Evolutionary conservation across 1,140 invertebrate genomes (phyloP).

Genomic region (Drosophila biarmipes): DNA sequence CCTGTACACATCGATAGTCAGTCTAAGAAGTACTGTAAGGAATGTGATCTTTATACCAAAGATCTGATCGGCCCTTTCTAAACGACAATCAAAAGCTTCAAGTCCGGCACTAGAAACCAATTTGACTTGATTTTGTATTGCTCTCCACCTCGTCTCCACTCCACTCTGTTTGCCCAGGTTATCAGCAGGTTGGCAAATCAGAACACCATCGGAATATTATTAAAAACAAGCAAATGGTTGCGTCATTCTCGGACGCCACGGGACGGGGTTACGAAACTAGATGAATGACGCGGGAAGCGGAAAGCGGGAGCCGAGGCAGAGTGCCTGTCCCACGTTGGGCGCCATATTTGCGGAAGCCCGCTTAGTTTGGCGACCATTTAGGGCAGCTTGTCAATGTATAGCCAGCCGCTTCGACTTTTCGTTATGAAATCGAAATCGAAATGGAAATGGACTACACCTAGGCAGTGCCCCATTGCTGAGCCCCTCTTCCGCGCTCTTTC

Average conservation of each 20-base stretch:
- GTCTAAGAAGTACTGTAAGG: too few relatives aligned
- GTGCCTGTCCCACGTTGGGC: conserved; percentile 4
- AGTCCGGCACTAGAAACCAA: too few relatives aligned
- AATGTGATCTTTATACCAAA: too few relatives aligned
- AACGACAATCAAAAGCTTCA: too few relatives aligned
- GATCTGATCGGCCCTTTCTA: too few relatives aligned
- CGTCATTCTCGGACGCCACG: conserved; percentile 62
- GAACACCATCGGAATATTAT: conserved; percentile 18
- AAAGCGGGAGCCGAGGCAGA: background rate
- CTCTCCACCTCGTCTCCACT: too few relatives aligned
- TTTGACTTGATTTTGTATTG: too few relatives aligned
- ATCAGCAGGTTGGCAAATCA: conserved; percentile 51
- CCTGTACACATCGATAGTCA: too few relatives aligned
- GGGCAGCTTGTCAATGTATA: conserved; percentile 30
- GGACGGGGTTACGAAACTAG: conserved; percentile 17
- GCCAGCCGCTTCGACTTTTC: conserved; percentile 14
- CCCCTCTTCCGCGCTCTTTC: conserved; percentile 24
- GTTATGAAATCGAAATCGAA: conserved; percentile 69
- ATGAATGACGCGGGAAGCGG: conserved; percentile 1
- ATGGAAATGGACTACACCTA: conserved; percentile 50
- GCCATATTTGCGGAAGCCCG: conserved; percentile 69
- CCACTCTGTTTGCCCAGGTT: conserved; percentile 24
- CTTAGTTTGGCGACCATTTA: conserved; percentile 31
- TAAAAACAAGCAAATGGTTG: conserved; percentile 43
- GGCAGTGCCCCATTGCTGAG: conserved; percentile 6